Evolutionary conservation across 2,888 invertebrate genomes (phyloP).

Genomic region (Cephus rjabovi): DNA sequence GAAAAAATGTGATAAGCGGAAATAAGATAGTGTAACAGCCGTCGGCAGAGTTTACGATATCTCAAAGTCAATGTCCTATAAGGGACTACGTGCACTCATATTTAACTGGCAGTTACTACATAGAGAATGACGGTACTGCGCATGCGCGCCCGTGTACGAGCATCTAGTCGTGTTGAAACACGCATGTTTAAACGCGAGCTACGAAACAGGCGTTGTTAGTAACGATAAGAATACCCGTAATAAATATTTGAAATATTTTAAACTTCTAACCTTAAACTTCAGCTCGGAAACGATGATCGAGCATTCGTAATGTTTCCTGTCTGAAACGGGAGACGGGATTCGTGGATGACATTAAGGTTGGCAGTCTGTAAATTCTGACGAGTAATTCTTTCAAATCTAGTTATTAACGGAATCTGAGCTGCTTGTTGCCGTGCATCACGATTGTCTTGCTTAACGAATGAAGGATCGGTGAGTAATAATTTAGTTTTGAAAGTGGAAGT

Average conservation of each 20-base stretch:
- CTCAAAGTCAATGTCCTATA: conserved; percentile 67
- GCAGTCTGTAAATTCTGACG: background rate
- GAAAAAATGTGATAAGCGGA: conserved; percentile 61
- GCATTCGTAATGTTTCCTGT: background rate
- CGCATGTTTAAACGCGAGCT: background rate
- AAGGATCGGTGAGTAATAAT: background rate
- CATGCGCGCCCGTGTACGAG: background rate
- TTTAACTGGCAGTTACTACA: background rate
- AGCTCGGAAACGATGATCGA: conserved; percentile 7
- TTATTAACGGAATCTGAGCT: background rate
- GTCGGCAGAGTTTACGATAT: conserved; percentile 58
- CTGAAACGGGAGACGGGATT: background rate
- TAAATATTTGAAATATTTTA: background rate
- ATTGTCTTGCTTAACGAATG: background rate
- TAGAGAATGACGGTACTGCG: background rate
- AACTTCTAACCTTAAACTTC: conserved; percentile 45
- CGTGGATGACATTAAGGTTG: background rate
- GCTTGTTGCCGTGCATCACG: background rate
- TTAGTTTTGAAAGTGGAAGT: background rate
- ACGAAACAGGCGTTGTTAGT: background rate
- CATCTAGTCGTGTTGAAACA: background rate
- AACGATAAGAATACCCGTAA: background rate
- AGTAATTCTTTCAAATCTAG: background rate
- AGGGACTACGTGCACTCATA: conserved; percentile 48
- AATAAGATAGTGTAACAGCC: conserved; percentile 56